Evolutionary conservation across 2,113 vertebrate species (phyloP).

Genomic region (Pelobates fuscus): DNA sequence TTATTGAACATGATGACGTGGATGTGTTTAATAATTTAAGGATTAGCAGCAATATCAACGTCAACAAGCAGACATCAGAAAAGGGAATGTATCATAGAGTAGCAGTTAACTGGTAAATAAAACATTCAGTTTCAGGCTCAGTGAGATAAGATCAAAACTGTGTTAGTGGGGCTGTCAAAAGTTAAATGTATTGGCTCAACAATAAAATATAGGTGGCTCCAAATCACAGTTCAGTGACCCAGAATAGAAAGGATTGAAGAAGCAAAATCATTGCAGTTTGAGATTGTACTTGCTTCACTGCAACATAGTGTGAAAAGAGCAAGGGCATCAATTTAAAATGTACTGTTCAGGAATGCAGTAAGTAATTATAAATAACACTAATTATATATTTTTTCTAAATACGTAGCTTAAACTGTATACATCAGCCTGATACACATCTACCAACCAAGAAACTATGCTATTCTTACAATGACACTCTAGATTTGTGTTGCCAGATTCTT

Average conservation of each 20-base stretch:
- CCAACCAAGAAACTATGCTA: too few relatives aligned
- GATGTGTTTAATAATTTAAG: background rate
- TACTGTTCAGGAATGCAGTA: too few relatives aligned
- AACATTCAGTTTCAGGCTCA: constrained; percentile 36
- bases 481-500: too few relatives aligned
- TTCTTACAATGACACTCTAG: too few relatives aligned
- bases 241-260: constrained; percentile 14
- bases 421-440: too few relatives aligned
- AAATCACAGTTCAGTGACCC: constrained; percentile 39
- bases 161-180: constrained; percentile 32
- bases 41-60: background rate
- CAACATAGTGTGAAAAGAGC: background rate
- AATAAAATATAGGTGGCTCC: constrained; percentile 41
- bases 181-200: constrained; percentile 43
- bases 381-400: too few relatives aligned
- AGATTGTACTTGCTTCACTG: background rate
- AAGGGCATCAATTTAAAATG: background rate
- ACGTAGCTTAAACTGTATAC: too few relatives aligned
- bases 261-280: background rate
- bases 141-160: constrained; percentile 13
- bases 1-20: background rate
- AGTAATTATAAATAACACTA: too few relatives aligned
- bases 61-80: background rate
- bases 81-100: background rate
- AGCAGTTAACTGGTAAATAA: constrained; percentile 28